Evolutionary conservation across 2,888 invertebrate genomes (phyloP).

Genomic region (Pristionchus exspectatus): DNA sequence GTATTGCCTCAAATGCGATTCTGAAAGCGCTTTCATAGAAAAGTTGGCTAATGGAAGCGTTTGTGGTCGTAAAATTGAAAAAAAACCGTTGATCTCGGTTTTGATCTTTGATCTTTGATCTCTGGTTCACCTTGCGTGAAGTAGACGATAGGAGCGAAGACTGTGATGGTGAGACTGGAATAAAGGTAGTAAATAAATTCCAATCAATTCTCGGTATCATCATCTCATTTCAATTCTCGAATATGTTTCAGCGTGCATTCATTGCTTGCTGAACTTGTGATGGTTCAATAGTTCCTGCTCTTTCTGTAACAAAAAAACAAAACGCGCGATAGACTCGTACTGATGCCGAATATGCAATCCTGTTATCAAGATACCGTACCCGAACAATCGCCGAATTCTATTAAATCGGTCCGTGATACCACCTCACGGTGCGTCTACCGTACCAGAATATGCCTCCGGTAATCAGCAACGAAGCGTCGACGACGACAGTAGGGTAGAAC

Average conservation of each 20-base stretch:
- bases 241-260: not conserved
- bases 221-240: not conserved
- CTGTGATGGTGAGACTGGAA: conserved; percentile 61
- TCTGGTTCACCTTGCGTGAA: not conserved
- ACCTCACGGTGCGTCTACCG: conserved; percentile 37
- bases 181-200: not conserved
- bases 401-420: not conserved
- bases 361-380: not conserved
- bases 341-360: too few species aligned
- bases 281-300: not conserved
- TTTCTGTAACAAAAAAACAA: not conserved
- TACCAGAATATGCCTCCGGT: conserved; percentile 62
- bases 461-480: conserved; percentile 59
- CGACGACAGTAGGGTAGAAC: conserved; percentile 59
- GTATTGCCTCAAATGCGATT: too few species aligned
- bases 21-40: not conserved
- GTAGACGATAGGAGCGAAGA: conserved; percentile 63
- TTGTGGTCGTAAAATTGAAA: not conserved
- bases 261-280: not conserved
- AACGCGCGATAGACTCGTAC: not conserved
- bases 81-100: too few species aligned
- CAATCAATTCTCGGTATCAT: not conserved
- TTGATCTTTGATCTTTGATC: not conserved
- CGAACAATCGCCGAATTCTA: too few species aligned
- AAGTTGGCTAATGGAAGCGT: not conserved